Evolutionary conservation across 1,140 invertebrate genomes (phyloP).

Genomic region (Heliconius himera): DNA sequence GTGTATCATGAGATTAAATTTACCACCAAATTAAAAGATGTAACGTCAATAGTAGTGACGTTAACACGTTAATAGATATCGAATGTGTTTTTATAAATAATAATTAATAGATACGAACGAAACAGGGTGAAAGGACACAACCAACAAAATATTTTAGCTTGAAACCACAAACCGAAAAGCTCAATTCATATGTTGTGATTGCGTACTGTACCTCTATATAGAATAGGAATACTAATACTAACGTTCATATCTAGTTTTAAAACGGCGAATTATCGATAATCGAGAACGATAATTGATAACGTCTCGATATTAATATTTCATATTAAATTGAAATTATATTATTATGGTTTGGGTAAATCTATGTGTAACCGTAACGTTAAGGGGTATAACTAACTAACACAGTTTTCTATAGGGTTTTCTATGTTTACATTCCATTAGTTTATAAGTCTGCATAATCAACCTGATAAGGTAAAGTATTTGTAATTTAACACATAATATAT

Average conservation of each 20-base stretch:
- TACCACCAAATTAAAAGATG: background rate
- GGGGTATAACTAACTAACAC: conserved; percentile 72
- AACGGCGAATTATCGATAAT: background rate
- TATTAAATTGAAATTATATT: conserved; percentile 43
- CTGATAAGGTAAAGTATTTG: conserved; percentile 49
- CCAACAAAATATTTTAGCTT: background rate
- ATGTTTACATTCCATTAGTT: conserved; percentile 72
- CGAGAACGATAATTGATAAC: background rate
- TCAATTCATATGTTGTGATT: conserved; percentile 39
- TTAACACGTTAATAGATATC: background rate
- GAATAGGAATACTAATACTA: conserved; percentile 19
- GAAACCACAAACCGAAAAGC: conserved; percentile 9
- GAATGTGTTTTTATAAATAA: background rate
- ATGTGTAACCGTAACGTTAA: conserved; percentile 65
- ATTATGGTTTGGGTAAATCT: conserved; percentile 73
- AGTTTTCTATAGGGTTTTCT: conserved; percentile 50
- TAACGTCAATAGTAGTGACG: background rate
- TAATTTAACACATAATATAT: conserved; percentile 43
- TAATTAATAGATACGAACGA: background rate
- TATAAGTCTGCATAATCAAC: conserved; percentile 67
- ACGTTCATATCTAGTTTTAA: conserved; percentile 11
- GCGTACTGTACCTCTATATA: conserved; percentile 40
- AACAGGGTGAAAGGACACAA: conserved; percentile 1
- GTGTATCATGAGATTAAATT: background rate
- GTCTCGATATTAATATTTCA: conserved; percentile 1